phyloP scores from a whole-genome alignment of 1,140 invertebrate species.

The Microvelia longipes region DNA sequence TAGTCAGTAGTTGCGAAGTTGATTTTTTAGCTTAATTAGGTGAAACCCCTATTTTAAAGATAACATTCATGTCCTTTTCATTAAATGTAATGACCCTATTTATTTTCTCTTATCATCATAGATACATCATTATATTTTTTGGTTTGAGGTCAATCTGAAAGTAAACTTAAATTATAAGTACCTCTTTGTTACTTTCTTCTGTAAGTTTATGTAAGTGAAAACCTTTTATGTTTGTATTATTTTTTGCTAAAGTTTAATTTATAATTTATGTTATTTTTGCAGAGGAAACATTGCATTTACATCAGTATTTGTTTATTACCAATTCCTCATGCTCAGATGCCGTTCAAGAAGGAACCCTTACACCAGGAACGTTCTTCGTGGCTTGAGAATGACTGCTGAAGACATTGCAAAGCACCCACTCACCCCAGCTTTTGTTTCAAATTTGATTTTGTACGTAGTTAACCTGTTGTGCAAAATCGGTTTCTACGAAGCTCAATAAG shows the following conservation, averaged over 20 bases:
- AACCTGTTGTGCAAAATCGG: background rate
- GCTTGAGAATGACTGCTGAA: conserved; percentile 49
- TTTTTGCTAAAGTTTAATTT: background rate
- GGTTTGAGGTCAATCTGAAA: no score
- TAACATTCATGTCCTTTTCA: no score
- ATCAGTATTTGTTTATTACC: conserved; percentile 87
- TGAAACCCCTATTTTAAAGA: no score
- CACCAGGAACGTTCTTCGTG: conserved; percentile 73
- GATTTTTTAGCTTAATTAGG: no score
- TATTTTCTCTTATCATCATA: no score
- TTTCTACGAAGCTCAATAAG: background rate
- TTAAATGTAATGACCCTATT: no score
- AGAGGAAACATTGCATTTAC: conserved; percentile 72
- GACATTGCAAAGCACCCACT: background rate
- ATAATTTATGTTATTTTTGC: conserved; percentile 26
- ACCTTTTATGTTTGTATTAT: no score
- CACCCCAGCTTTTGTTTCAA: background rate
- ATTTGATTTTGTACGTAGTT: background rate
- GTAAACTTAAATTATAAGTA: no score
- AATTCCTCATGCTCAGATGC: conserved; percentile 79
- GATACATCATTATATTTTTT: no score
- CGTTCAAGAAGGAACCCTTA: conserved; percentile 86
- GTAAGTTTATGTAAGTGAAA: no score
- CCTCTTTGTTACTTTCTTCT: no score
- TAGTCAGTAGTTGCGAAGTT: no score